A percentile compares a stretch with the other conserved stretches of the same genome.
Evolutionary conservation across 2,113 vertebrate species (phyloP).

Genomic region (Hippopotamus amphibius): DNA sequence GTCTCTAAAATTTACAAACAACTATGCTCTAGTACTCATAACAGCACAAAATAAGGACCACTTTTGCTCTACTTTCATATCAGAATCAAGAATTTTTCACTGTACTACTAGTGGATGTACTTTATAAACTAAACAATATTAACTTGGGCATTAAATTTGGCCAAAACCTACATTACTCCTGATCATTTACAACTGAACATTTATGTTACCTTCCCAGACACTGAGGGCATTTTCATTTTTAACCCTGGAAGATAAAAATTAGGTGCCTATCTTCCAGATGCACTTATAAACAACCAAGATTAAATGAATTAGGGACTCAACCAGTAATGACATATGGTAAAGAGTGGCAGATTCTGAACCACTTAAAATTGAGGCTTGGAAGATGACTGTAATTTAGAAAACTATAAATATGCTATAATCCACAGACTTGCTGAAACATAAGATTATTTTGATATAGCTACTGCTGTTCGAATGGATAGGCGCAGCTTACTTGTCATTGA

Average conservation of each 20-base stretch:
- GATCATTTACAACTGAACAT: background rate
- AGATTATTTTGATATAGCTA: slow-evolving; percentile 6
- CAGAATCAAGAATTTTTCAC: background rate
- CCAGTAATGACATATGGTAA: background rate
- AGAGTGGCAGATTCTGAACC: background rate
- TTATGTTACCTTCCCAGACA: background rate
- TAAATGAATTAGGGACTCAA: background rate
- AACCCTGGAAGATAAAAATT: background rate
- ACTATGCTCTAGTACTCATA: background rate
- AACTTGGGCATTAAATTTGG: background rate
- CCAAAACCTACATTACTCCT: background rate
- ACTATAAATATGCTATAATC: background rate
- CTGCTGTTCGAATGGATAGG: slow-evolving; percentile 13
- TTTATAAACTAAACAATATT: background rate
- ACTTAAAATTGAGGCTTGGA: slow-evolving; percentile 1
- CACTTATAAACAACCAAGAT: background rate
- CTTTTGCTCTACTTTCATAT: background rate
- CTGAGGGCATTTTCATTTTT: background rate
- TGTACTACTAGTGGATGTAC: background rate
- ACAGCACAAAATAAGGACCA: background rate
- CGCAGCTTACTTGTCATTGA: background rate
- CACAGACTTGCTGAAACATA: background rate
- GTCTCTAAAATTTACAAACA: background rate
- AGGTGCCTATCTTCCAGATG: background rate
- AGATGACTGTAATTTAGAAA: slow-evolving; percentile 9